These are phyloP conservation scores for Rhinoraja longicauda DNA, from an alignment of 2,797 vertebrate species.

Conservation along the genomic window DNA sequence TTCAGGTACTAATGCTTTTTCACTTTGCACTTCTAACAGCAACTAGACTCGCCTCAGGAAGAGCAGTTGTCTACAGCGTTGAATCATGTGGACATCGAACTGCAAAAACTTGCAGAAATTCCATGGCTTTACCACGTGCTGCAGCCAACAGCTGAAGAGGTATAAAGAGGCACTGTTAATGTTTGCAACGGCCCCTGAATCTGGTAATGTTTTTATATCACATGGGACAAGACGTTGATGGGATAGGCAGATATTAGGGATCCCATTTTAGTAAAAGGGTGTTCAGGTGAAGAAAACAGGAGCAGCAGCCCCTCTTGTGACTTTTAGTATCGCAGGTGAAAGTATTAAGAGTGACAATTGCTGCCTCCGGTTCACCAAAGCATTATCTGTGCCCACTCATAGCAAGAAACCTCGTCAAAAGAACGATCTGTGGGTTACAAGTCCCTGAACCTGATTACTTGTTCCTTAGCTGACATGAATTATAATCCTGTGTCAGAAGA, in stretches of 20 bases:
- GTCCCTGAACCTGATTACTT: background rate
- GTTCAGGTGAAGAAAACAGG: background rate
- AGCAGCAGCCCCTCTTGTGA: background rate
- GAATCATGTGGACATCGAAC: conserved; percentile 77
- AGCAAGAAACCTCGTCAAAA: background rate
- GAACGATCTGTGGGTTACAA: background rate
- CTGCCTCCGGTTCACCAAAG: no score
- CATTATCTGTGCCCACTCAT: background rate
- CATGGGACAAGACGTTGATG: background rate
- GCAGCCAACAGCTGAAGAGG: conserved; percentile 91
- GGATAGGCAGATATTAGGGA: background rate
- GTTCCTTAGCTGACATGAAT: background rate
- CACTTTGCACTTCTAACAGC: conserved; percentile 58
- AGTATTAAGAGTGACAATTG: background rate
- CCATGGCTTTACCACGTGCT: conserved; percentile 91
- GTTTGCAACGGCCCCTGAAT: background rate
- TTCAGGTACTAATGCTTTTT: background rate
- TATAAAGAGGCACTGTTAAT: conserved; percentile 51
- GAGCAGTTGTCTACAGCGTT: conserved; percentile 79
- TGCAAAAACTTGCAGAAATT: conserved; percentile 83
- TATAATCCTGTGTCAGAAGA: background rate
- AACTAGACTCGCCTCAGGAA: conserved; percentile 87
- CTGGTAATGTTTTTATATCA: background rate
- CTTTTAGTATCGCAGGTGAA: background rate
- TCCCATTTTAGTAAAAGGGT: background rate